Evolutionary conservation across 2,797 vertebrate species (phyloP).

Genomic region (Yasuhikotakia modesta): DNA sequence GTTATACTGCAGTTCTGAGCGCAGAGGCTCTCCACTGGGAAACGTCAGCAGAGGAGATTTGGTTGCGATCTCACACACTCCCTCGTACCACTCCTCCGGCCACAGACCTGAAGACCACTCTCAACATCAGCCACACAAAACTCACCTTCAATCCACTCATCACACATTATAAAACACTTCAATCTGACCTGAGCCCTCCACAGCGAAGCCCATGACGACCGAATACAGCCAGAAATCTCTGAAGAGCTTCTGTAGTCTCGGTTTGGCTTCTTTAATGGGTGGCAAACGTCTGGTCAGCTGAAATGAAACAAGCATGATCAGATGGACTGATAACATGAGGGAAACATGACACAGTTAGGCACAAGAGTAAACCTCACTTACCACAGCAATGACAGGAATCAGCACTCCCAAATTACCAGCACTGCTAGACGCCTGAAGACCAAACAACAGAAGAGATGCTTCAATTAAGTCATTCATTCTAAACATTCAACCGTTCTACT

Average conservation of each 20-base stretch:
- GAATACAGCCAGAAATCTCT: constrained; percentile 98
- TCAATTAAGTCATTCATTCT: too few species aligned
- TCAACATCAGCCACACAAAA: not conserved
- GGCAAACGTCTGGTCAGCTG: constrained; percentile 89
- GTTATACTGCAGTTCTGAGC: constrained; percentile 96
- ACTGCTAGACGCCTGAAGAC: constrained; percentile 90
- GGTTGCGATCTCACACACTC: constrained; percentile 95
- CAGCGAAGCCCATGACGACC: constrained; percentile 95
- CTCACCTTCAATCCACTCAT: too few species aligned
- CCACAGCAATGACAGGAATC: constrained; percentile 97
- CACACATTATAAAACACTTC: too few species aligned
- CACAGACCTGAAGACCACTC: constrained; percentile 83
- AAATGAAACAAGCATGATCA: not conserved
- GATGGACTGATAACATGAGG: not conserved
- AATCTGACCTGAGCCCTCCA: constrained; percentile 90
- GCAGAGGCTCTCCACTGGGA: constrained; percentile 91
- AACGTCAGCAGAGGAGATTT: constrained; percentile 94
- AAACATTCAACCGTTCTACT: too few species aligned
- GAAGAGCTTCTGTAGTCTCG: constrained; percentile 94
- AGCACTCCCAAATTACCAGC: constrained; percentile 98
- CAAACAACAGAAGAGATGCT: not conserved
- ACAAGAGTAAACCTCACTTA: too few species aligned
- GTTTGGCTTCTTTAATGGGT: constrained; percentile 93
- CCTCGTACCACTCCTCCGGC: constrained; percentile 98
- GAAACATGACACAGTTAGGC: not conserved